These are phyloP conservation scores for Eurytoma californica DNA, from an alignment of 2,888 invertebrate genomes.

Conservation along the genomic window DNA sequence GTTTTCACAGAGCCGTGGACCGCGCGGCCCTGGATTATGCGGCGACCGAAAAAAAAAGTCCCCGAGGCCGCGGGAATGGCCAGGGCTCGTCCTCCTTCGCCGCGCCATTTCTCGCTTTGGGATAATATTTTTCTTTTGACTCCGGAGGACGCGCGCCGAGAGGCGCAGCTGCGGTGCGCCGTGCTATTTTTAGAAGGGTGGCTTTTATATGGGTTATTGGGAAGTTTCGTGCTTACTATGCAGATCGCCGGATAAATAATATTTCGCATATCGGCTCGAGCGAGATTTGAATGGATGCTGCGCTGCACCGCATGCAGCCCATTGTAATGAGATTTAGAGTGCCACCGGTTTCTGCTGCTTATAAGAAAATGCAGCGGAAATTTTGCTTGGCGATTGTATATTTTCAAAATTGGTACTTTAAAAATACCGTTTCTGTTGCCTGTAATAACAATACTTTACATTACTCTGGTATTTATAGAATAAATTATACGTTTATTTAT, in stretches of 20 bases:
- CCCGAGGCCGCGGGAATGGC: constrained; percentile 12
- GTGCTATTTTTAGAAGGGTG: constrained; percentile 15
- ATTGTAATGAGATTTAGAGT: no score
- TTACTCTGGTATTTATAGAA: no score
- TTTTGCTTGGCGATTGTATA: no score
- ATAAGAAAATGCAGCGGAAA: no score
- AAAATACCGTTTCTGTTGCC: no score
- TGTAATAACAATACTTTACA: no score
- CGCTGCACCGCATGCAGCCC: no score
- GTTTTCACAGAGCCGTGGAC: constrained; percentile 9
- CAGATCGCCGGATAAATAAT: constrained; percentile 42
- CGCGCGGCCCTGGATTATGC: constrained; percentile 22
- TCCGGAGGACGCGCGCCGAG: constrained; percentile 20
- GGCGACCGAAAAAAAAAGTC: background rate
- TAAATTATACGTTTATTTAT: no score
- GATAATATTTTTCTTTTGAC: constrained; percentile 53
- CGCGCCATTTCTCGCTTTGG: constrained; percentile 58
- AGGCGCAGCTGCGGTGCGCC: background rate
- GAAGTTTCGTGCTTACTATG: constrained; percentile 30
- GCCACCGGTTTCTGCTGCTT: no score
- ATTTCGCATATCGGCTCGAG: constrained; percentile 7
- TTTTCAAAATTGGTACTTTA: no score
- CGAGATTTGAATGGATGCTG: no score
- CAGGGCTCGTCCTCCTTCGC: constrained; percentile 38
- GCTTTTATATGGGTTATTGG: background rate